Base-by-base conservation (phyloP, 2,113 vertebrate genomes). In the Pollimyrus isidori region DNA sequence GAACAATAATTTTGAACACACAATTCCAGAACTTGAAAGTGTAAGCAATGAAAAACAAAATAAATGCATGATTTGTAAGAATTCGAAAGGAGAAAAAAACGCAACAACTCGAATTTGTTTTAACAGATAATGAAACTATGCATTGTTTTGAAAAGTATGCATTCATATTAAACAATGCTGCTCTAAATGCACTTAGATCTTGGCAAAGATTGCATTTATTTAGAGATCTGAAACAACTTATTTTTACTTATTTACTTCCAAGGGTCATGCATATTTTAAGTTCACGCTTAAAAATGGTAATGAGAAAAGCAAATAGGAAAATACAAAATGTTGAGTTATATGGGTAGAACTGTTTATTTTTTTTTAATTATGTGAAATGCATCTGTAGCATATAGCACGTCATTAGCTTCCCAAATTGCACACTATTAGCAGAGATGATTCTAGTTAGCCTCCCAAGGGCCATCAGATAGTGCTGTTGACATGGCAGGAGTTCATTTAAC, bases 401-500 rank as follows among this genome's bases (percentile, higher is more conserved):
- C 94, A 95, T 95, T 94, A 95, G 91, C 91, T 92, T 90, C 90
- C 92, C 93, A 92, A 94, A 94, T 95, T 94, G 94, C 93, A 93
- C 94, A 94, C 94, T 93, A 94, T 95, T 94, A 95, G 89, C 91
- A 92, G 93, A 94, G 94, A 92, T 94, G 94, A 95, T 95, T 94
- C 92, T 89, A 90, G 93, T 92, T 92, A 92, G 92, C 92, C 92
- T 94, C 94, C 92, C 92, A 90, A 91, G 93, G 93, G 91, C 90
- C 90, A 90, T 90, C 90, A 90, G 89, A 89, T 90, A 91, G 92
- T 90, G 87, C 65, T 90, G 91, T 42, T 84, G 58, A 91, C 91
- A 89, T 88, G 62, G 91, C 49, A 45, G 89, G 92, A 90, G 91
- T 92, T 92, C 92, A 93, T 92, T 90, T 91, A 86, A 92, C 39